Evolutionary conservation across 1,140 invertebrate species (phyloP).

Genomic region (Ganaspis sp.): DNA sequence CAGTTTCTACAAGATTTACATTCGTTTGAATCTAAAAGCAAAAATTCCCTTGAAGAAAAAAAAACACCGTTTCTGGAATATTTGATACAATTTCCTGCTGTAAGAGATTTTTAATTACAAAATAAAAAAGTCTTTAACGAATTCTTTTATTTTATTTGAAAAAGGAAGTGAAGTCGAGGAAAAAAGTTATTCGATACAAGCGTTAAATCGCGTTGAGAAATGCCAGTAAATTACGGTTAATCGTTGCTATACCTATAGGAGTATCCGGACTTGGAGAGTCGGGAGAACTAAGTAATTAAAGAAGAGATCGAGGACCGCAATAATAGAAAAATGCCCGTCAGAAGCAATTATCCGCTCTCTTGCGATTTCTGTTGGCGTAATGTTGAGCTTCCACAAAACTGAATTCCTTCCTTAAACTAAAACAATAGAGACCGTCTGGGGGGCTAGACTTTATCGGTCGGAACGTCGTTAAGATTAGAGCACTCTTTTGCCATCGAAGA

Average conservation of each 20-base stretch:
- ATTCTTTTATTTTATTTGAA: background rate
- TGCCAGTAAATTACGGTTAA: conserved; percentile 10
- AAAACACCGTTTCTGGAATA: background rate
- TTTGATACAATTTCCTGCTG: background rate
- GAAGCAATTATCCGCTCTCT: conserved; percentile 1
- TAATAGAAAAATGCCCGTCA: conserved; percentile 7
- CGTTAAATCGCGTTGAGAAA: background rate
- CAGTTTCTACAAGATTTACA: no score
- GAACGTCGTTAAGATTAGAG: conserved; percentile 68
- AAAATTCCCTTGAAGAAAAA: background rate
- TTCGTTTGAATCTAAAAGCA: background rate
- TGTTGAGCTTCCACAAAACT: conserved; percentile 6
- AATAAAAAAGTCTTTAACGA: background rate
- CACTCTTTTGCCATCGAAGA: conserved; percentile 45
- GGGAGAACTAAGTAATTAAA: conserved; percentile 15
- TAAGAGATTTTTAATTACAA: background rate
- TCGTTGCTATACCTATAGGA: background rate
- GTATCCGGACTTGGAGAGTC: background rate
- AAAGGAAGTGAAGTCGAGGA: background rate
- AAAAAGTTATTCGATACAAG: background rate
- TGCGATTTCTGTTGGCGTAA: background rate
- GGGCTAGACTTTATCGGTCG: conserved; percentile 59
- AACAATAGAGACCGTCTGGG: conserved; percentile 45
- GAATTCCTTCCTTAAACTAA: conserved; percentile 48
- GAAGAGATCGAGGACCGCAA: conserved; percentile 8